Base-by-base conservation (phyloP, 2,888 invertebrate genomes). In the Mythimna albipuncta region DNA sequence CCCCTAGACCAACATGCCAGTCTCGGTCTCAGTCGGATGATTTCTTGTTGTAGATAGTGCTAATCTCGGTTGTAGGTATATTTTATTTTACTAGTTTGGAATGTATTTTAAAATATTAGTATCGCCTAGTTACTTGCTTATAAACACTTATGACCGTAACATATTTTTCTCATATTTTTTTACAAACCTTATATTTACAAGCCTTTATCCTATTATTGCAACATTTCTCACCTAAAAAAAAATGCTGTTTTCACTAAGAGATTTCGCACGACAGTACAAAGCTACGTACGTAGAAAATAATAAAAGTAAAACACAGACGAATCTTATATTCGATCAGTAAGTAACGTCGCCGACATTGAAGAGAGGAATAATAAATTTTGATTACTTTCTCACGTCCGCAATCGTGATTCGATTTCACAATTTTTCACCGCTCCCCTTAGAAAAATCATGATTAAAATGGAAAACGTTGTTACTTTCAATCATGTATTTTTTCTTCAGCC, bases 301-400 rank as follows among this genome's bases (percentile, higher is more conserved):
- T 73, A 77, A 70, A 76, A 72, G 84, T 79, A 82, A 86, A 88
- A 88, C 86, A 57, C 89, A 73, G 73, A 70, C 74, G 73, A 80
- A 89, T 90, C 86, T 89, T 85, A 90, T 89, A 92, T 92, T 91
- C 92, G 90, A 90, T 91, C 91, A 91, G 89, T 89, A 85, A 91
- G 88, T 90, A 92, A 91, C 89, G 90, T 92, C 92, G 88, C 87
- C 89, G 89, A 89, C 90, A 91, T 92, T 90, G 92, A 91, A 93
- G 92, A 93, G 92, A 90, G 91, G 93, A 93, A 95, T 94, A 94
- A 94, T 94, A 94, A 93, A 95, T 94, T 94, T 94, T 94, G 94
- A 95, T 95, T 95, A 95, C 94, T 91, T 94, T 94, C 93, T 93
- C 94, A 93, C 94, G 94, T 94, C 93, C 94, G 91, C 92, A 90